Percentiles rank a stretch among this genome's conserved stretches.
These are phyloP conservation scores for Dromas ardeola DNA, from an alignment of 2,113 vertebrate species.

Conservation along the genomic window DNA sequence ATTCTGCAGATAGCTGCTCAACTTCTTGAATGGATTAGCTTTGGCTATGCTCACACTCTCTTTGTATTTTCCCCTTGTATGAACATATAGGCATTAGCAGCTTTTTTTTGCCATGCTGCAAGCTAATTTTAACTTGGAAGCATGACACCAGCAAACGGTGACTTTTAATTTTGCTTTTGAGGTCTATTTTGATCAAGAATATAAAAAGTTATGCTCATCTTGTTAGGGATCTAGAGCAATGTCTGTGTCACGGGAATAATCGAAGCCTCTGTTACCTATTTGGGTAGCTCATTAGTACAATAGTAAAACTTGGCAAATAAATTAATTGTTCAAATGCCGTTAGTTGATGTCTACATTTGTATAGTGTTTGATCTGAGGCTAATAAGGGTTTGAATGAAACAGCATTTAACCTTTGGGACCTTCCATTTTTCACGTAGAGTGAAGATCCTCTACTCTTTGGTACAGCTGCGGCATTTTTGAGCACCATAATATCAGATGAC, in stretches of 20 bases:
- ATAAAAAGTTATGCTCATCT: not conserved
- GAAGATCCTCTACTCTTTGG: not conserved
- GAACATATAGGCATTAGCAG: not conserved
- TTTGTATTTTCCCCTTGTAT: not conserved
- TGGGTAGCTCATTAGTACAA: not conserved
- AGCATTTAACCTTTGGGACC: not conserved
- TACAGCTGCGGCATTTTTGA: rapidly evolving
- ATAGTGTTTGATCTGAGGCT: not conserved
- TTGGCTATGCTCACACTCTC: not conserved
- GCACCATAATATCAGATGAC: rapidly evolving
- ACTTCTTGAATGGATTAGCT: not conserved
- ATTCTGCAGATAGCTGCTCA: not conserved
- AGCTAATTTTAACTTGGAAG: not conserved
- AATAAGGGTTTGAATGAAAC: not conserved
- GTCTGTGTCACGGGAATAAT: not conserved
- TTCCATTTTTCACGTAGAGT: not conserved
- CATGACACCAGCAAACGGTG: not conserved
- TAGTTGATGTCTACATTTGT: not conserved
- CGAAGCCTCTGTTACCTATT: not conserved
- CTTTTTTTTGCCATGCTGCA: not conserved
- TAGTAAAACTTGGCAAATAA: not conserved
- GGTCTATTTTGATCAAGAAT: not conserved
- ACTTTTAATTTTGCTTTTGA: not conserved
- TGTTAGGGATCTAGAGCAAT: not conserved
- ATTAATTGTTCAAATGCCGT: not conserved